phyloP scores from a whole-genome alignment of 2,888 invertebrate species.

The Tachina lurida region DNA sequence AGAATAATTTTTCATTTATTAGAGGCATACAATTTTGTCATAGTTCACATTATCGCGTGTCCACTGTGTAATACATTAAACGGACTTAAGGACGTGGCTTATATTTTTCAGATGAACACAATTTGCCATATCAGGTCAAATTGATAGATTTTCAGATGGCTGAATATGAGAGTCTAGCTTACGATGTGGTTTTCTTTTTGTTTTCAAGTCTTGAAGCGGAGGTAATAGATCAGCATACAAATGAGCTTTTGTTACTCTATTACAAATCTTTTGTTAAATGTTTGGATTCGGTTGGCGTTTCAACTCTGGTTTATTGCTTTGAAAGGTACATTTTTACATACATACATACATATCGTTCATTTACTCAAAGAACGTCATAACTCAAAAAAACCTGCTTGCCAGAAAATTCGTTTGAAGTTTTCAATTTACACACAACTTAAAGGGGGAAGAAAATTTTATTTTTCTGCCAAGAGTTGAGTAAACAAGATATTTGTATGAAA shows the following conservation, averaged over 20 bases:
- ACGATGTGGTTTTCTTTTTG: conserved; percentile 85
- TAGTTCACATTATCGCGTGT: neutral
- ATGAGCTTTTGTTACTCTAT: conserved; percentile 84
- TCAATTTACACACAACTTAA: too few relatives aligned
- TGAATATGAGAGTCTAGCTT: conserved; percentile 83
- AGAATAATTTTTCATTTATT: too few relatives aligned
- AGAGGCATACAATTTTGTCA: neutral
- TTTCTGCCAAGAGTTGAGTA: too few relatives aligned
- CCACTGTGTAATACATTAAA: neutral
- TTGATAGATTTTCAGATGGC: conserved; percentile 86
- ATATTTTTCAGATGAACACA: conserved; percentile 75
- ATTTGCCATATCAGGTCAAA: conserved; percentile 83
- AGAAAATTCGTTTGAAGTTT: too few relatives aligned
- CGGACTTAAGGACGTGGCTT: neutral
- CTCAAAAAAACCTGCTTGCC: too few relatives aligned
- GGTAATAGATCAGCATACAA: conserved; percentile 82
- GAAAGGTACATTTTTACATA: conserved; percentile 79
- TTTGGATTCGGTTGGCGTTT: conserved; percentile 82
- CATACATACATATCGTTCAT: too few relatives aligned
- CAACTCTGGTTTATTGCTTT: conserved; percentile 82
- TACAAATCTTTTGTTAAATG: conserved; percentile 83
- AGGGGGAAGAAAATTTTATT: too few relatives aligned
- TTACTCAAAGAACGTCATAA: too few relatives aligned
- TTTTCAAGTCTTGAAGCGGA: conserved; percentile 84
- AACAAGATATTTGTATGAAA: too few relatives aligned